These are phyloP conservation scores for Tautogolabrus adspersus DNA, from an alignment of 2,113 vertebrate genomes.

Conservation along the genomic window DNA sequence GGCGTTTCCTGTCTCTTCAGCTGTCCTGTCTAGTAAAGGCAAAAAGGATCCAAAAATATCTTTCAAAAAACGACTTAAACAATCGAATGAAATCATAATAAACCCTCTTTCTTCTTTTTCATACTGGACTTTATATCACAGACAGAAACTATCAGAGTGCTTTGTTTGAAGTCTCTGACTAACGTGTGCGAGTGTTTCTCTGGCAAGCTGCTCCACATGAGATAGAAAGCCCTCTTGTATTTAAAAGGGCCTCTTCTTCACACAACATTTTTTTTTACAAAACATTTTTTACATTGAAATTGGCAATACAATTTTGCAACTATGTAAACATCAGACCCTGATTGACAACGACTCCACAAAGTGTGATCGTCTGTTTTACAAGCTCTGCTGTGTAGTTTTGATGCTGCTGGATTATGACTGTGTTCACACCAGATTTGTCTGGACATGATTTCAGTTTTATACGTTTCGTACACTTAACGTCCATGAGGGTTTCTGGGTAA, in stretches of 20 bases:
- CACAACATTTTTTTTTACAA: neutral
- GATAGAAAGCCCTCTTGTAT: no score
- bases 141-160: no score
- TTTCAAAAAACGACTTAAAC: no score
- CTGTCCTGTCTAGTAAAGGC: no score
- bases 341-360: constrained; percentile 1
- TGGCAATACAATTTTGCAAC: constrained; percentile 11
- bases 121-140: no score
- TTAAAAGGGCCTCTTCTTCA: neutral
- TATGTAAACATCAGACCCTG: constrained; percentile 6
- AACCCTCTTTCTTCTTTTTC: no score
- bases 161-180: no score
- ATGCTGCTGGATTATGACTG: neutral
- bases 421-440: constrained; percentile 6
- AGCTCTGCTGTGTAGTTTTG: neutral
- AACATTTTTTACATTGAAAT: constrained; percentile 17
- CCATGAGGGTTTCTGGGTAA: constrained; percentile 7
- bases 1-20: no score
- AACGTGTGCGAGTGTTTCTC: no score
- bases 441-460: constrained; percentile 11
- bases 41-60: no score
- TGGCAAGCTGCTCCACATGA: no score
- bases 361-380: neutral
- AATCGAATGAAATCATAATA: no score
- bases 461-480: neutral